A percentile compares a stretch with the other conserved stretches of the same genome.
Conservation (phyloP, 2,888 invertebrate genomes). For the Noctua comes region DNA sequence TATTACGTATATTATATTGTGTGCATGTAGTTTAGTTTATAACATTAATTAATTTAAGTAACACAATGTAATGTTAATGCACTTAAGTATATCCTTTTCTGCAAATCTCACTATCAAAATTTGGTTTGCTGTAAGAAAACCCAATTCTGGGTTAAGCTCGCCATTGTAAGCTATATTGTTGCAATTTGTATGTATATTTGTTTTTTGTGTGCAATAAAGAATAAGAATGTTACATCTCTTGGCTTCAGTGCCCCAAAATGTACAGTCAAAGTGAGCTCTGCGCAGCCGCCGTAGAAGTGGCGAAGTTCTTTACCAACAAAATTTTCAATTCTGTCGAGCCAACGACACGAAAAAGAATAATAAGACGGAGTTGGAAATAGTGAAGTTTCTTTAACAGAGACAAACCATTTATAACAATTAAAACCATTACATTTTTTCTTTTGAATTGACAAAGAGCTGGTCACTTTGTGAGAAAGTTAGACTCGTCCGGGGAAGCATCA, state of each 20-base stretch:
- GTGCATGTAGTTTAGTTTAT: too few species aligned
- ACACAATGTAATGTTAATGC: too few species aligned
- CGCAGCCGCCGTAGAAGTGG: background rate
- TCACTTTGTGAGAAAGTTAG: background rate
- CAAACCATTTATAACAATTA: constrained; percentile 15
- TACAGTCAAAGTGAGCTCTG: background rate
- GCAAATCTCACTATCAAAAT: too few species aligned
- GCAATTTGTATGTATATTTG: too few species aligned
- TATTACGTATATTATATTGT: too few species aligned
- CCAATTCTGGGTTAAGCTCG: too few species aligned
- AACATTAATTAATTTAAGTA: too few species aligned
- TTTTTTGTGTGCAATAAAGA: too few species aligned
- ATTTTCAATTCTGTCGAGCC: background rate
- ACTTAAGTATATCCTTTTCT: too few species aligned
- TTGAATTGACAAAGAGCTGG: background rate
- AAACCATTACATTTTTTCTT: background rate
- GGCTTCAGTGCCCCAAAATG: background rate
- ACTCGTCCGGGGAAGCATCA: background rate
- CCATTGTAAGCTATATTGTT: too few species aligned
- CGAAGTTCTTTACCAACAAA: background rate
- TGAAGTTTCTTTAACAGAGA: background rate
- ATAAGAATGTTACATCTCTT: too few species aligned
- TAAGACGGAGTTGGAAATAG: background rate
- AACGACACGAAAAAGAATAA: background rate
- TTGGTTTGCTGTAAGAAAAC: too few species aligned